These are phyloP conservation scores for Gastrophysa polygoni DNA, from an alignment of 2,888 invertebrate species.

Conservation along the genomic window DNA sequence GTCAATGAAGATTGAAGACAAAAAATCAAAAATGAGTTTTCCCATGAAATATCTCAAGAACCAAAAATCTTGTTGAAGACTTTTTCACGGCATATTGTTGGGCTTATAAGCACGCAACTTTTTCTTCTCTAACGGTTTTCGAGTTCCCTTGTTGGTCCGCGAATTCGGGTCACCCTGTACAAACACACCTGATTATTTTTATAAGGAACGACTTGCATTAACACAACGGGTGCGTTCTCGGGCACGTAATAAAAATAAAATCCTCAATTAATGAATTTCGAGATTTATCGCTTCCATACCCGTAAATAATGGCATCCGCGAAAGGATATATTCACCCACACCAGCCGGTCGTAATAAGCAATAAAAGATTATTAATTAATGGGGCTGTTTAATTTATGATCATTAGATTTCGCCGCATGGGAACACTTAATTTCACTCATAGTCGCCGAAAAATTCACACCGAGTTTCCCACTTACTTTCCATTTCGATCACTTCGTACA, in stretches of 20 bases:
- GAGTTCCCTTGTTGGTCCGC: no score
- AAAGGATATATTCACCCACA: slow-evolving; percentile 52
- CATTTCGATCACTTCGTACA: background rate
- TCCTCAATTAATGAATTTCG: slow-evolving; percentile 44
- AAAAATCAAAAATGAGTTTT: no score
- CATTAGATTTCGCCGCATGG: slow-evolving; percentile 31
- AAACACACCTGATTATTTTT: slow-evolving; percentile 25
- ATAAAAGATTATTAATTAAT: slow-evolving; percentile 52
- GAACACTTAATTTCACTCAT: slow-evolving; percentile 28
- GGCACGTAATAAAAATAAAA: slow-evolving; percentile 44
- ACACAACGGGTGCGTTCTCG: slow-evolving; percentile 35
- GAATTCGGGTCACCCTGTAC: no score
- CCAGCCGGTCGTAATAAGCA: slow-evolving; percentile 47
- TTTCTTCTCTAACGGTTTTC: no score
- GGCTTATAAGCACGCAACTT: no score
- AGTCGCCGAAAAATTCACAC: slow-evolving; percentile 12
- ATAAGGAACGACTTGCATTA: slow-evolving; percentile 40
- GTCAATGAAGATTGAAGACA: no score
- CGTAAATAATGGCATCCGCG: slow-evolving; percentile 52
- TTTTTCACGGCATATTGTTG: no score
- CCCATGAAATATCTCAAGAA: no score
- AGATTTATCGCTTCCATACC: slow-evolving; percentile 46
- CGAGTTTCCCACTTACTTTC: slow-evolving; percentile 6
- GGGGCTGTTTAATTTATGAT: slow-evolving; percentile 47
- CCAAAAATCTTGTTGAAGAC: no score